Evolutionary conservation across 2,888 invertebrate genomes (phyloP), one percentile per base, ranked within the genome.

Genomic region (Periphyllus acericola): DNA sequence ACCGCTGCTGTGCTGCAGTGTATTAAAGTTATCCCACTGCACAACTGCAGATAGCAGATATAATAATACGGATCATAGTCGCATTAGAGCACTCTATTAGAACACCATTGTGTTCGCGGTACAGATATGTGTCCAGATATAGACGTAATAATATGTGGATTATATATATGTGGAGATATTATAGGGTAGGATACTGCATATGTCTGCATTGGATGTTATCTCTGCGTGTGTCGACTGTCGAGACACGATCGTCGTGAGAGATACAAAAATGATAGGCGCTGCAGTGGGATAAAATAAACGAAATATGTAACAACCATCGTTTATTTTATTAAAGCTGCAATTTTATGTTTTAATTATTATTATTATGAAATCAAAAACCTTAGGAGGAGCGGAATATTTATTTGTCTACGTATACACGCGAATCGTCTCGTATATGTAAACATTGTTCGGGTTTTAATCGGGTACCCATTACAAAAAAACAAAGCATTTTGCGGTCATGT

Each of bases 171-270:
- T n/a, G n/a, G n/a, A n/a, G n/a, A n/a, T n/a, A n/a, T n/a, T n/a
- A n/a, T n/a, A n/a, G n/a, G n/a, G 1, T 14, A 46, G 11, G 60
- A 21, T 60, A 25, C n/a, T 36, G 36, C 79, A 52, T 4, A 46
- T n/a, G 34, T 46, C 46, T 46, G 46, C 46, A 46, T 1, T 14
- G 82, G 82, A 40, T 52, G 52, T 52, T 82, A 82, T 82, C 82
- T 82, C 11, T 68, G 52, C 72, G 72, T 72, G 83, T 83, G 83
- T 34, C 83, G 72, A 72, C n/a, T 52, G 46, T 32, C 72, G 72
- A 34, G 72, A 83, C 82, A 82, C 82, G 52, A 82, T 46, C 71
- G 82, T 82, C 82, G 82, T 71, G 82, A 82, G 46, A 29, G 81
- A 82, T 82, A 82, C 46, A 25, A 46, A 19, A 80, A 66, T 66